Percentiles rank a stretch among this genome's conserved stretches.
Conservation (phyloP, 2,888 invertebrate species). For the Colostygia pectinataria region DNA sequence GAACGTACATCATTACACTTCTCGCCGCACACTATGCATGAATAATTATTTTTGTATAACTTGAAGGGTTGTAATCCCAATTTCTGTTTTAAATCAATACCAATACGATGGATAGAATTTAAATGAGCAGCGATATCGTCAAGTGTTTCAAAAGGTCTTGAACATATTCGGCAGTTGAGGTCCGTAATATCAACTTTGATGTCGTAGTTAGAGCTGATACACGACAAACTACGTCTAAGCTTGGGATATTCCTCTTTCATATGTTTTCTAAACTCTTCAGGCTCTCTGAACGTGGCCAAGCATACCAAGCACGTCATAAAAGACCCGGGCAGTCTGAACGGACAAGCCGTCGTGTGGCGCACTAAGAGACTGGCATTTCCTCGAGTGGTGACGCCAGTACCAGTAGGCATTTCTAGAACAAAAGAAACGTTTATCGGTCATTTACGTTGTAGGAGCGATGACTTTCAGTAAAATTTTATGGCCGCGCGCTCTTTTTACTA, state of each 20-base stretch:
- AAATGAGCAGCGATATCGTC: slow-evolving; percentile 45
- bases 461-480: not conserved
- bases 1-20: slow-evolving; percentile 28
- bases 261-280: slow-evolving; percentile 45
- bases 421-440: slow-evolving; percentile 43
- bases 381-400: slow-evolving; percentile 40
- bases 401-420: slow-evolving; percentile 50
- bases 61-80: slow-evolving; percentile 39
- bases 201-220: slow-evolving; percentile 17
- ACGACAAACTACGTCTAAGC: slow-evolving; percentile 25
- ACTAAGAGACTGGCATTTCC: slow-evolving; percentile 48
- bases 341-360: slow-evolving; percentile 49
- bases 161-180: slow-evolving; percentile 45
- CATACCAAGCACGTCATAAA: slow-evolving; percentile 44
- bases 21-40: slow-evolving; percentile 25
- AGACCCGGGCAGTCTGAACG: slow-evolving; percentile 47
- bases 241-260: slow-evolving; percentile 41
- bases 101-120: slow-evolving; percentile 24
- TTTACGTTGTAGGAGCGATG: slow-evolving; percentile 20
- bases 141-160: slow-evolving; percentile 32
- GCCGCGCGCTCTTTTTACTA: not conserved
- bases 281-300: slow-evolving; percentile 44
- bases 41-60: slow-evolving; percentile 27
- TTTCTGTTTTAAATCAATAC: slow-evolving; percentile 38
- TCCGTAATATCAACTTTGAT: slow-evolving; percentile 37